Evolutionary conservation across 2,113 vertebrate genomes (phyloP).

Genomic region (Cheirogaleus medius): DNA sequence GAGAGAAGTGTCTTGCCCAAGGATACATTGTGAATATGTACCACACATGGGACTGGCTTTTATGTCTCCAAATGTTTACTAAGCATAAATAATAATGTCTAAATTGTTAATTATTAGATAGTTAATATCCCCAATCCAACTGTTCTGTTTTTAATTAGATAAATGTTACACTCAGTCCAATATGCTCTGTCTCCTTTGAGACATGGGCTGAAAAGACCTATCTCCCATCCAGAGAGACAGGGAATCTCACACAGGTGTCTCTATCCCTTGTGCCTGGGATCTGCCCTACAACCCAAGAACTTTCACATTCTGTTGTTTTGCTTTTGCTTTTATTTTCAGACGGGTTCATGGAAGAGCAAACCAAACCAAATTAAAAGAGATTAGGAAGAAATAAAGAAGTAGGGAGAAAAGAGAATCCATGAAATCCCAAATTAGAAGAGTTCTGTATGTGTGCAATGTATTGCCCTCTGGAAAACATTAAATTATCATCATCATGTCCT

Average conservation of each 20-base stretch:
- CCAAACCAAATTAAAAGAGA: neutral
- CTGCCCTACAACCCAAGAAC: neutral
- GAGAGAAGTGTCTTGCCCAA: neutral
- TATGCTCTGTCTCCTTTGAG: neutral
- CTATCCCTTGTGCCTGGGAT: neutral
- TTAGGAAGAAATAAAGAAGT: neutral
- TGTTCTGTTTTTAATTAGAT: neutral
- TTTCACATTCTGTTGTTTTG: neutral
- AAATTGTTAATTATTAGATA: neutral
- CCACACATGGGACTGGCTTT: neutral
- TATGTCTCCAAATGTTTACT: neutral
- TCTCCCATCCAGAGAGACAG: neutral
- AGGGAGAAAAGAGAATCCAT: neutral
- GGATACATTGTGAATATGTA: neutral
- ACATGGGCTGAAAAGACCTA: neutral
- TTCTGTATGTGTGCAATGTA: neutral
- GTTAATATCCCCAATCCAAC: neutral
- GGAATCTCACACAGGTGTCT: neutral
- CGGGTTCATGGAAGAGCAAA: neutral
- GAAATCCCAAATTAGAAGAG: neutral
- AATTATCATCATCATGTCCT: neutral
- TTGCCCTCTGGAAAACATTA: neutral
- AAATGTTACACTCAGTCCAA: neutral
- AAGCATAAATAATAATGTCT: neutral
- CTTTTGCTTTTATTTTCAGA: conserved; percentile 13